A percentile compares a stretch with the other conserved stretches of the same genome.
Conservation (phyloP, 2,797 vertebrate genomes). For the Sebastes miniatus region DNA sequence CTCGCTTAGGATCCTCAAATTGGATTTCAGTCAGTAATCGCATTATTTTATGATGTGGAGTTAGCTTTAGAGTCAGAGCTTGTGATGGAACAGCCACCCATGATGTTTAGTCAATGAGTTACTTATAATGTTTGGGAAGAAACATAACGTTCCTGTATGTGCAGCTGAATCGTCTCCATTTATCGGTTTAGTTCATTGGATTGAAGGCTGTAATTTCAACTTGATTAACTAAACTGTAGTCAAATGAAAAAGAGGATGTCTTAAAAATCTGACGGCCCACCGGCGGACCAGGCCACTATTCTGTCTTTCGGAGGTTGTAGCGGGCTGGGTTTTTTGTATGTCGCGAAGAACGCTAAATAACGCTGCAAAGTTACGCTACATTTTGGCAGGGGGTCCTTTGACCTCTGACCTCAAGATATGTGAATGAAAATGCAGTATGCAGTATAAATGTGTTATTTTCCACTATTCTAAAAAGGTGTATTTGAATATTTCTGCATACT, state of each 20-base stretch:
- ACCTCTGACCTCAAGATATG: no score
- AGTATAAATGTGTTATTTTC: no score
- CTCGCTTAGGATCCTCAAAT: conserved; percentile 1
- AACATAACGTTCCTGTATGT: neutral
- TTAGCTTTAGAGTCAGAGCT: neutral
- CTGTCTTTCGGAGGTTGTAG: no score
- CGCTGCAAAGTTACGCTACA: no score
- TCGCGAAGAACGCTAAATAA: no score
- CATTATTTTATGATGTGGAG: neutral
- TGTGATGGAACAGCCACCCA: neutral
- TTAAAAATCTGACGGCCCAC: no score
- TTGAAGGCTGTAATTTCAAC: neutral
- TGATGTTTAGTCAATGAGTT: neutral
- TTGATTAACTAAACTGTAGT: neutral
- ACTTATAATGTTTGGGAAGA: neutral
- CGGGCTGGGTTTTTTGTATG: no score
- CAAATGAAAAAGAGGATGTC: neutral
- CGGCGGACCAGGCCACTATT: no score
- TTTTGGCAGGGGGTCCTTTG: no score
- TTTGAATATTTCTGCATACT: no score
- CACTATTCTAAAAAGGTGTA: no score
- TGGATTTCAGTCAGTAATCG: neutral
- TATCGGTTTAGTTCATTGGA: neutral
- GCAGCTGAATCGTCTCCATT: neutral
- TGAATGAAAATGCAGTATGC: no score